These are phyloP conservation scores for Eilema caniola DNA, from an alignment of 2,888 invertebrate genomes.

Conservation along the genomic window DNA sequence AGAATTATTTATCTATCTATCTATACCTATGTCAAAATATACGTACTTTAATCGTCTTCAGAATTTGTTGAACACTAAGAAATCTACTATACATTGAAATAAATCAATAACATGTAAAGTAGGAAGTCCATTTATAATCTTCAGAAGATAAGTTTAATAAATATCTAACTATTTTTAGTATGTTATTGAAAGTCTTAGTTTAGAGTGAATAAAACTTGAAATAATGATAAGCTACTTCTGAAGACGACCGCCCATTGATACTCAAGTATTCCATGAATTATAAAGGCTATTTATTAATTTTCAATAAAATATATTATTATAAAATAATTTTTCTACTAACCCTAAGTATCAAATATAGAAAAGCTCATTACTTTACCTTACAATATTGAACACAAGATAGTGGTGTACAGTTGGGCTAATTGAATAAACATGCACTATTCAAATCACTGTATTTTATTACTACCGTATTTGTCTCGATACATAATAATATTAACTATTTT, in stretches of 20 bases:
- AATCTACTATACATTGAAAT: too few relatives aligned
- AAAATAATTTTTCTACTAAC: neutral
- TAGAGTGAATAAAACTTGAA: too few relatives aligned
- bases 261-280: neutral
- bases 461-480: slow-evolving; percentile 26
- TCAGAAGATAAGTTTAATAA: too few relatives aligned
- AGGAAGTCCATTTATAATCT: too few relatives aligned
- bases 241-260: neutral
- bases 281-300: neutral
- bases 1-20: too few relatives aligned
- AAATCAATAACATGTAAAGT: too few relatives aligned
- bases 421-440: slow-evolving; percentile 25
- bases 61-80: too few relatives aligned
- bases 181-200: too few relatives aligned
- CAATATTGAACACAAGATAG: slow-evolving; percentile 30
- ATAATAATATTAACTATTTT: slow-evolving; percentile 29
- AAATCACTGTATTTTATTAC: slow-evolving; percentile 33
- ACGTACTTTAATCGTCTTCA: too few relatives aligned
- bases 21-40: too few relatives aligned
- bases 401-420: slow-evolving; percentile 24
- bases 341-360: neutral
- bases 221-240: neutral
- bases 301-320: neutral
- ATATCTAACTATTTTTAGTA: too few relatives aligned
- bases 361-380: slow-evolving; percentile 25